Conservation (phyloP, 1,140 invertebrate species). For the Lamellibrachia luymesi region DNA sequence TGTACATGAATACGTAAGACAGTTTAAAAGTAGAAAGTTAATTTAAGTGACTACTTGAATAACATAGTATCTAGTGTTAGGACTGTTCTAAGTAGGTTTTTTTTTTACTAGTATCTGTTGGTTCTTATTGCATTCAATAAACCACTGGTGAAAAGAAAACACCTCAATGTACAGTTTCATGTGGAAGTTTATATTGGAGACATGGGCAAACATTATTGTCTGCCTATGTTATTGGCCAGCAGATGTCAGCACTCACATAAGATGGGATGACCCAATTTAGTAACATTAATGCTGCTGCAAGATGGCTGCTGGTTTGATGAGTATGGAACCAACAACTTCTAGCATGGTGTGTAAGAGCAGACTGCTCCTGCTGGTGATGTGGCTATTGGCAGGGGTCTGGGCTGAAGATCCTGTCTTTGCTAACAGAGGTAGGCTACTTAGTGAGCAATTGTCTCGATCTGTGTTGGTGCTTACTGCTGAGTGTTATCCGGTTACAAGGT, state of each 20-base stretch:
- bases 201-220: not conserved
- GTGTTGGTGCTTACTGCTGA: not conserved
- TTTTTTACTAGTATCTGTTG: no score
- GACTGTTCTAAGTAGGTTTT: no score
- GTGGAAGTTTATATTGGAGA: not conserved
- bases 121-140: no score
- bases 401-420: not conserved
- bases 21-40: no score
- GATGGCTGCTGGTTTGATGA: not conserved
- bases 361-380: not conserved
- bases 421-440: not conserved
- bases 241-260: not conserved
- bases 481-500: not conserved
- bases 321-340: not conserved
- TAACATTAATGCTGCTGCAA: not conserved
- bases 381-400: not conserved
- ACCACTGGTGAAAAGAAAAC: no score
- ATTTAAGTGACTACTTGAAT: no score
- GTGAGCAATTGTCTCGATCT: not conserved
- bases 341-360: not conserved
- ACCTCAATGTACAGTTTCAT: not conserved
- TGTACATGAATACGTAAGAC: no score
- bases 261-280: not conserved
- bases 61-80: no score
- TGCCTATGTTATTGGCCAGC: not conserved